Evolutionary conservation across 1,140 invertebrate genomes (phyloP), one percentile per base, ranked within the genome.

Genomic region (Batillaria attramentaria): DNA sequence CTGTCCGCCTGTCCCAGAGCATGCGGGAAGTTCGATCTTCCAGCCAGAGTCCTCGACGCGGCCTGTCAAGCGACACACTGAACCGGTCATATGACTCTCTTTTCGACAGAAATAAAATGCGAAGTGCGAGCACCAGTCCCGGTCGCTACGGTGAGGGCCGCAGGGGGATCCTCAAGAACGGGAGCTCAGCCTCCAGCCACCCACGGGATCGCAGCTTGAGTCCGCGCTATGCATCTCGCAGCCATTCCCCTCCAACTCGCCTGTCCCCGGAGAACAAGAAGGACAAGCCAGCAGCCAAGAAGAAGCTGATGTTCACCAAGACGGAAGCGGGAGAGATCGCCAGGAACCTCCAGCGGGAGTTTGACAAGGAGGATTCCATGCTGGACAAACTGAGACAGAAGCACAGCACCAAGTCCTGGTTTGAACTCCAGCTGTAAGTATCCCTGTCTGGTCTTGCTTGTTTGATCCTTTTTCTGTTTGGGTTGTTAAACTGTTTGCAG

Each of bases 361-460:
- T 79, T 57, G 77, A 81, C 50, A 72, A 79, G 31, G 79, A 76
- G n/a, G 69, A 74, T 39, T 31, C 41, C 39, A 31, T 76, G 4
- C 42, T 75, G 28, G 43, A 78, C 18, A 39, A 62, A 3, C 24
- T 81, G 41, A 57, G 72, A 31, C 75, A 81, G 24, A 37, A 66
- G 13, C 60, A 76, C 31, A 35, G 72, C 42, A 69, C 69, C 39
- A 81, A 83, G 65, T 76, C 79, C n/a, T 83, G 82, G 82, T 81
- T 75, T 69, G 79, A 83, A 50, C 43, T 75, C 18, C 73, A 75
- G 73, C 73, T 75, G 73, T 75, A 62, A 75, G 73, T 75, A 62
- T 41, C 16, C 18, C 43, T 28, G 42, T 6, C 8, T 35, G 10
- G 8, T 33, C 5, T 69, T 69, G 6, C n/a, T 70, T 70, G 68